phyloP scores from a whole-genome alignment of 1,140 invertebrate genomes.

The Drosophila novamexicana region DNA sequence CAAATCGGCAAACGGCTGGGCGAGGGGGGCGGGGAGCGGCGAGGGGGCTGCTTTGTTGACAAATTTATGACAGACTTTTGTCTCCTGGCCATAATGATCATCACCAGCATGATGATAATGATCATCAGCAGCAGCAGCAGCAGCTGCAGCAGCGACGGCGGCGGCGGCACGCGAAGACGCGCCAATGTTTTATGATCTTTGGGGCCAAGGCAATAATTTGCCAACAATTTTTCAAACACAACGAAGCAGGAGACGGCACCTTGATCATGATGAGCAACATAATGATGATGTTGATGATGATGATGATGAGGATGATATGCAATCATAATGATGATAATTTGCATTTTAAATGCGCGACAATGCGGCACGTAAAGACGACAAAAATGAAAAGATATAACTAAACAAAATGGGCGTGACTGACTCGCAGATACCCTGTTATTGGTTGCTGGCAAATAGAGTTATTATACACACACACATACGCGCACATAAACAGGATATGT shows the following conservation, averaged over 20 bases:
- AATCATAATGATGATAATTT: constrained; percentile 81
- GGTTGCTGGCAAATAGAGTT: no score
- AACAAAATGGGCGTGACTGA: not conserved
- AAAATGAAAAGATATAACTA: not conserved
- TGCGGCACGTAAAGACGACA: constrained; percentile 50
- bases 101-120: constrained; percentile 41
- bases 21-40: not conserved
- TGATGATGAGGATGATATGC: constrained; percentile 58
- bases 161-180: constrained; percentile 75
- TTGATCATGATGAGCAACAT: constrained; percentile 19
- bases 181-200: constrained; percentile 73
- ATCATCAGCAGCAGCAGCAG: constrained; percentile 6
- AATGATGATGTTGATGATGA: constrained; percentile 41
- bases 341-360: constrained; percentile 82
- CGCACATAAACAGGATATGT: no score
- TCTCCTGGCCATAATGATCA: constrained; percentile 36
- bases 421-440: not conserved
- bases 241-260: constrained; percentile 17
- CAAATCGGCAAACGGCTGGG: constrained; percentile 40
- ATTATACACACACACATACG: no score
- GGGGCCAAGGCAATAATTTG: constrained; percentile 77
- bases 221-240: constrained; percentile 64
- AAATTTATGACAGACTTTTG: constrained; percentile 78
- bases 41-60: constrained; percentile 44
- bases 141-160: not conserved